These are phyloP conservation scores for Andrena dorsata DNA, from an alignment of 2,888 invertebrate genomes.

Conservation along the genomic window DNA sequence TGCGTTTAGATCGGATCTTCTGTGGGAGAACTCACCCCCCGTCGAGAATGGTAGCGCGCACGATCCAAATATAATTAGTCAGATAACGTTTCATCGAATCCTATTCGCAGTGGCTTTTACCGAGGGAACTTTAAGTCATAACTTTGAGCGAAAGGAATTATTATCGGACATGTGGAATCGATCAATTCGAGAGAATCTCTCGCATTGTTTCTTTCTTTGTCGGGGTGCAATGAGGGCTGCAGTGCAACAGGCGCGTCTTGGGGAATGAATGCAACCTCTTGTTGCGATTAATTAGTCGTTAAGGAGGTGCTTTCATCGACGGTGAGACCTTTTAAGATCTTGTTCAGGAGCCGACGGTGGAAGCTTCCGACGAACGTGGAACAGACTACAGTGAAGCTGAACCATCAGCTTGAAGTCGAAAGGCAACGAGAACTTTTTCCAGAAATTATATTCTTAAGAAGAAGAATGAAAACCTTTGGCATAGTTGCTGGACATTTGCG, in stretches of 20 bases:
- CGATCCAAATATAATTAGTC: constrained; percentile 47
- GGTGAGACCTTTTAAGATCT: constrained; percentile 63
- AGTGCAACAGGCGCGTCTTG: constrained; percentile 54
- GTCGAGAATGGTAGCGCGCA: constrained; percentile 23
- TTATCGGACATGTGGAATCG: no score
- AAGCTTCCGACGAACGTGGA: constrained; percentile 64
- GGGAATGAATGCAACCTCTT: constrained; percentile 59
- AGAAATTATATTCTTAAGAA: not conserved
- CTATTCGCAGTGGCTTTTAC: not conserved
- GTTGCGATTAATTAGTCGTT: constrained; percentile 64
- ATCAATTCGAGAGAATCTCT: not conserved
- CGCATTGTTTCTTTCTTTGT: not conserved
- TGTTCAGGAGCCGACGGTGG: constrained; percentile 53
- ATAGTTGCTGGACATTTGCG: no score
- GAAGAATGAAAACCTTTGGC: no score
- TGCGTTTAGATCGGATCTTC: constrained; percentile 67
- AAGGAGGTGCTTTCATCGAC: constrained; percentile 65
- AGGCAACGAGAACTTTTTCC: not conserved
- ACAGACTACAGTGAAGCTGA: not conserved
- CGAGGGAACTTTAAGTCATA: not conserved
- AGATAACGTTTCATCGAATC: constrained; percentile 20
- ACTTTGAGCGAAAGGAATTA: not conserved
- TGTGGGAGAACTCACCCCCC: constrained; percentile 61
- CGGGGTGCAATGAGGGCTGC: not conserved
- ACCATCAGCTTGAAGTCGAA: not conserved